Conservation (phyloP, 2,888 invertebrate species). For the Euproctis similis region DNA sequence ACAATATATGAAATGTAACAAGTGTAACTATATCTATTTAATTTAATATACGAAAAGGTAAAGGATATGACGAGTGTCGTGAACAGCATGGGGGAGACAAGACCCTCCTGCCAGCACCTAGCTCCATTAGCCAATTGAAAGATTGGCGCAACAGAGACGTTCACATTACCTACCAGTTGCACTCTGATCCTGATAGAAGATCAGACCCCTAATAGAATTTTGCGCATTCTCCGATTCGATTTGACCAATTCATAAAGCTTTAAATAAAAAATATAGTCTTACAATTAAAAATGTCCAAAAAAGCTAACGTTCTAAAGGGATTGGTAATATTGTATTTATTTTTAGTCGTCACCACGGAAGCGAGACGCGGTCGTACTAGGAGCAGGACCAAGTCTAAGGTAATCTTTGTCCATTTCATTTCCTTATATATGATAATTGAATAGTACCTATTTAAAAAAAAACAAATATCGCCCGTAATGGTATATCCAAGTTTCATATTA, state of each 20-base stretch:
- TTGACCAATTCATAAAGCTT: conserved; percentile 3
- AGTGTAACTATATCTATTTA: conserved; percentile 27
- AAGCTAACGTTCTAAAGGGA: conserved; percentile 30
- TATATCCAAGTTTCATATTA: no score
- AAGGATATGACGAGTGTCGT: conserved; percentile 53
- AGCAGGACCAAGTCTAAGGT: conserved; percentile 86
- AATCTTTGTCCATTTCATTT: no score
- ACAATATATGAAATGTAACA: no score
- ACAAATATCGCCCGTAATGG: no score
- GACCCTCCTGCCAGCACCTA: conserved; percentile 56
- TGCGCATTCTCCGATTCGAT: conserved; percentile 11
- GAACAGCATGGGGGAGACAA: conserved; percentile 58
- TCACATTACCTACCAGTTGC: conserved; percentile 44
- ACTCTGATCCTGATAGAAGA: conserved; percentile 33
- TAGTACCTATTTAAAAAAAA: no score
- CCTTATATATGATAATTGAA: no score
- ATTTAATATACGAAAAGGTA: conserved; percentile 40
- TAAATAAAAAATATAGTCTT: no score
- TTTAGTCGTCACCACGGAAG: conserved; percentile 46
- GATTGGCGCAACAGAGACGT: conserved; percentile 51
- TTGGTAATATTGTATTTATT: conserved; percentile 38
- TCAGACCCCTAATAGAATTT: conserved; percentile 24
- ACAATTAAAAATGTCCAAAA: conserved; percentile 42
- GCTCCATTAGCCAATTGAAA: conserved; percentile 69
- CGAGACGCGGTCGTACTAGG: conserved; percentile 81